phyloP scores from a whole-genome alignment of 2,797 vertebrate species.

The Schizopygopsis malacanthus region DNA sequence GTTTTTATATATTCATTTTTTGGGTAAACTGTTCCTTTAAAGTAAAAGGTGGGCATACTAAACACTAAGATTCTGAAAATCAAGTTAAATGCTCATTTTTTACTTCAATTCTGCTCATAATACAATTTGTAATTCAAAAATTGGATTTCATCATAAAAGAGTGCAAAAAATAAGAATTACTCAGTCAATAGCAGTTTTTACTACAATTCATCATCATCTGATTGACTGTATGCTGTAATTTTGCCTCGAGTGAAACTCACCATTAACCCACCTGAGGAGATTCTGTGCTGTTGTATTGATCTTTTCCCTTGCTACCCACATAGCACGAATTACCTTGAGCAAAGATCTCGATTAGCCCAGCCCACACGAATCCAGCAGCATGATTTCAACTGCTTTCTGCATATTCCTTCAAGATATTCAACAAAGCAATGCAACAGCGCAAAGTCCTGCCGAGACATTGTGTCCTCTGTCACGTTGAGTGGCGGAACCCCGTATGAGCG shows the following conservation, averaged over 20 bases:
- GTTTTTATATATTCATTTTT: not conserved
- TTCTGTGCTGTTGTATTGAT: constrained; percentile 42
- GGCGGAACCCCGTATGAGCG: constrained; percentile 70
- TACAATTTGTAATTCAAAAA: not conserved
- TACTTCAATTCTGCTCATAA: not conserved
- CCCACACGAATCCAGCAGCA: constrained; percentile 23
- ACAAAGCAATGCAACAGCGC: not conserved
- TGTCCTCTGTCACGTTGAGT: constrained; percentile 65
- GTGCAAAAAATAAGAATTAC: not conserved
- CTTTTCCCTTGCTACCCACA: constrained; percentile 41
- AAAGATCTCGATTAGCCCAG: constrained; percentile 26
- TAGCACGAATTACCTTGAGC: constrained; percentile 30
- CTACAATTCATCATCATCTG: constrained; percentile 32
- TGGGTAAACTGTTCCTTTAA: not conserved
- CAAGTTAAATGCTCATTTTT: not conserved
- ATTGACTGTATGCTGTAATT: constrained; percentile 28
- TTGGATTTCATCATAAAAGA: not conserved
- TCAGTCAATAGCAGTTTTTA: not conserved
- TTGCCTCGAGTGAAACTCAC: constrained; percentile 45
- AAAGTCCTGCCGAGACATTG: constrained; percentile 59
- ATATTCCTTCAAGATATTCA: constrained; percentile 23
- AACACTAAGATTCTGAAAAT: not conserved
- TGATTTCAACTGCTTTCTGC: constrained; percentile 1
- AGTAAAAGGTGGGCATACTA: not conserved
- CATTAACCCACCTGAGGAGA: constrained; percentile 48